Percentiles rank a stretch among this genome's conserved stretches.
Conservation (phyloP, 2,888 invertebrate genomes). For the Chrysomela aeneicollis region DNA sequence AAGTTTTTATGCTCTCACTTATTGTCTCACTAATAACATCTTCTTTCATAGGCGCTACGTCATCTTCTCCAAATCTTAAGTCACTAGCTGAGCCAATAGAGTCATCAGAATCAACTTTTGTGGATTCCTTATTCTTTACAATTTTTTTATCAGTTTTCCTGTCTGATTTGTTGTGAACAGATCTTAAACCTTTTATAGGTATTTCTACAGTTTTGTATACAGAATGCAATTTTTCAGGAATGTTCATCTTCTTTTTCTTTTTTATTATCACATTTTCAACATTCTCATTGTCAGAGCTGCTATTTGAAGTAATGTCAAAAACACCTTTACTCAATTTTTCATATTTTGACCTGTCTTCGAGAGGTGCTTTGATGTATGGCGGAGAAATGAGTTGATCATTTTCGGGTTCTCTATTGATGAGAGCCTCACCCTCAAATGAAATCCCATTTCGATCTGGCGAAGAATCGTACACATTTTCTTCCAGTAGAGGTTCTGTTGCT, state of each 20-base stretch:
- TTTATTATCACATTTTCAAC: conserved; percentile 58
- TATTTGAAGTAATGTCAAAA: conserved; percentile 66
- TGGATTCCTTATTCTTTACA: conserved; percentile 50
- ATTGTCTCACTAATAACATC: conserved; percentile 65
- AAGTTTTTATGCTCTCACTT: conserved; percentile 71
- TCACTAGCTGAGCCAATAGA: conserved; percentile 79
- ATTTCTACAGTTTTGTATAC: conserved; percentile 65
- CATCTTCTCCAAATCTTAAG: conserved; percentile 66
- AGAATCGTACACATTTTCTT: conserved; percentile 52
- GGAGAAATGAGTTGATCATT: conserved; percentile 57
- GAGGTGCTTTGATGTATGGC: conserved; percentile 68
- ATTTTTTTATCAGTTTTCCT: conserved; percentile 37
- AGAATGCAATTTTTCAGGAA: conserved; percentile 65
- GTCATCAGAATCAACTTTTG: conserved; percentile 67
- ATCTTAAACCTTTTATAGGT: conserved; percentile 62
- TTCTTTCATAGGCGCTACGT: conserved; percentile 58
- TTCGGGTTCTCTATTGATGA: conserved; percentile 57
- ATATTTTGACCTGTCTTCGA: conserved; percentile 80
- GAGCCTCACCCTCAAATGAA: conserved; percentile 59
- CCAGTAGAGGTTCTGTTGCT: conserved; percentile 46
- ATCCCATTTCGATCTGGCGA: conserved; percentile 46
- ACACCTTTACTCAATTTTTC: conserved; percentile 73
- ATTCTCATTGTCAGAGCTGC: conserved; percentile 62
- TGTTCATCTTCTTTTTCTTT: conserved; percentile 59
- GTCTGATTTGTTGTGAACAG: conserved; percentile 58